Percentiles rank a stretch among this genome's conserved stretches.
These are phyloP conservation scores for Elmis aenea DNA, from an alignment of 2,888 invertebrate genomes.

Conservation along the genomic window DNA sequence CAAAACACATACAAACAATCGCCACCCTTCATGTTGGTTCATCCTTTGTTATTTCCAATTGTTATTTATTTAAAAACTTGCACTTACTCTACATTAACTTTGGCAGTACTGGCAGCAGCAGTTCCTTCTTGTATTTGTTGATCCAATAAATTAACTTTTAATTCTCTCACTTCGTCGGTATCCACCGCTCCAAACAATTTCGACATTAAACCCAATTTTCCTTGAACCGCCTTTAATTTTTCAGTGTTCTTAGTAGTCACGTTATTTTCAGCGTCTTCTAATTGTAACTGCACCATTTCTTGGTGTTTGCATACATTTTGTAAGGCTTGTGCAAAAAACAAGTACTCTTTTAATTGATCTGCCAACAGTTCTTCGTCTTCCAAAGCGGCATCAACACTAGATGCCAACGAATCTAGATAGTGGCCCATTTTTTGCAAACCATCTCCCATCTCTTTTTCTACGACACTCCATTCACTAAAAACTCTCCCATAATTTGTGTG, in stretches of 20 bases:
- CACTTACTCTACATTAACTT: constrained; percentile 58
- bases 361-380: constrained; percentile 80
- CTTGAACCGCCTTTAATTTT: constrained; percentile 55
- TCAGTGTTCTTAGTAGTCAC: constrained; percentile 51
- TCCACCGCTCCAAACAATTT: constrained; percentile 70
- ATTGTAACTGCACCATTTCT: constrained; percentile 65
- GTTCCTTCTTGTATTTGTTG: constrained; percentile 60
- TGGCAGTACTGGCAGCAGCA: constrained; percentile 53
- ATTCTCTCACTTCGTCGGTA: constrained; percentile 69
- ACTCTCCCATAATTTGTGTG: constrained; percentile 78
- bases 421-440: constrained; percentile 66
- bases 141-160: constrained; percentile 62
- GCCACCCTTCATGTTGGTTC: too few relatives aligned
- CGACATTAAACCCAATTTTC: constrained; percentile 68
- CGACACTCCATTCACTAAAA: constrained; percentile 81
- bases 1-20: too few relatives aligned
- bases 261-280: constrained; percentile 65
- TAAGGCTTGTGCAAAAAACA: constrained; percentile 70
- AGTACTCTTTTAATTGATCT: constrained; percentile 79
- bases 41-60: too few relatives aligned
- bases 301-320: constrained; percentile 71
- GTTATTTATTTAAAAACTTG: too few relatives aligned
- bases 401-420: constrained; percentile 51
- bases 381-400: constrained; percentile 64
- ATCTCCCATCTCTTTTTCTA: constrained; percentile 76